Conservation (phyloP, 2,113 vertebrate species). For the Oryzias curvinotus region DNA sequence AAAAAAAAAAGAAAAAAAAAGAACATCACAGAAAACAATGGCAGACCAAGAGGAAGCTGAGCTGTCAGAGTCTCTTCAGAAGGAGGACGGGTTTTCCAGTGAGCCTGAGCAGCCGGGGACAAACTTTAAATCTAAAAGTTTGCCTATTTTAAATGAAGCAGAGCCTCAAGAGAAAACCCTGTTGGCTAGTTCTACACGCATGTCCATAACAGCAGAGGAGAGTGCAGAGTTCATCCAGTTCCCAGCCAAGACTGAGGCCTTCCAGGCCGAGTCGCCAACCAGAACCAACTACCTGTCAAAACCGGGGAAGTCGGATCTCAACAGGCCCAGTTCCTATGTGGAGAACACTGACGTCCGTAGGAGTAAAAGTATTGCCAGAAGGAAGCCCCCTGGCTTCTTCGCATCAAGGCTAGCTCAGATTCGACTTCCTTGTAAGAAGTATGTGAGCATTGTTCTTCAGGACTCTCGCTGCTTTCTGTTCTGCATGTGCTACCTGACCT, state of each 20-base stretch:
- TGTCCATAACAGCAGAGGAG: constrained; percentile 55
- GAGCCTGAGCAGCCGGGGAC: constrained; percentile 53
- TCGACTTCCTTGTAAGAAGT: constrained; percentile 74
- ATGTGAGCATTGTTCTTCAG: constrained; percentile 77
- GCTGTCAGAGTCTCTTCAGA: constrained; percentile 62
- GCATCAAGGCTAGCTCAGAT: constrained; percentile 57
- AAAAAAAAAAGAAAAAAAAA: neutral
- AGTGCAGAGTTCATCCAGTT: constrained; percentile 56
- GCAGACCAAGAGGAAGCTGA: constrained; percentile 61
- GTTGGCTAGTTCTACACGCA: constrained; percentile 49
- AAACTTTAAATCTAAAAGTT: constrained; percentile 78
- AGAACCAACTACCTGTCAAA: constrained; percentile 52
- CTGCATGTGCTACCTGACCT: constrained; percentile 77
- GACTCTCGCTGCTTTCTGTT: constrained; percentile 89
- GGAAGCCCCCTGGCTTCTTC: constrained; percentile 59
- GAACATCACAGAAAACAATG: constrained; percentile 54
- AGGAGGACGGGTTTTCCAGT: constrained; percentile 54
- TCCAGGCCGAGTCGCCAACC: constrained; percentile 43
- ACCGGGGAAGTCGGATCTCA: constrained; percentile 66
- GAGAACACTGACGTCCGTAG: constrained; percentile 46
- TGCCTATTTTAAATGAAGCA: constrained; percentile 75
- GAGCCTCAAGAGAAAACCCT: constrained; percentile 53
- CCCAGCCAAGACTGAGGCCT: constrained; percentile 42
- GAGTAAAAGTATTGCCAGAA: constrained; percentile 50
- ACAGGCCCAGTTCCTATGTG: constrained; percentile 65